Base-by-base conservation (phyloP, 1,140 invertebrate species). In the Drosophila murphyi region DNA sequence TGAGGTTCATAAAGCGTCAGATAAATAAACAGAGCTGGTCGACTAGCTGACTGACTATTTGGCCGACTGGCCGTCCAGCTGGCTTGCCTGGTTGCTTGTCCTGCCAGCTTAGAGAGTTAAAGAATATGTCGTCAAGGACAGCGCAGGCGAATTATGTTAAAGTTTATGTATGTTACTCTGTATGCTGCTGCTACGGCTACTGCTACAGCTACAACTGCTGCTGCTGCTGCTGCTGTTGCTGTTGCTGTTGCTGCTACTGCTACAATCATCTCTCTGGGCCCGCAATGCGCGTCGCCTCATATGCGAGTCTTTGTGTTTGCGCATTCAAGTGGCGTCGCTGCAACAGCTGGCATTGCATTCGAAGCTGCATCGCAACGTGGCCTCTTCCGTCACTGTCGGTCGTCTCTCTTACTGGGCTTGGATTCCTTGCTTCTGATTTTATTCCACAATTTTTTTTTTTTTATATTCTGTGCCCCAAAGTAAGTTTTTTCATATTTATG, bases 241-340 rank as follows among this genome's bases (percentile, higher is more conserved):
- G 37, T 28, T 2, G 20, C 8, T 5, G 48, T 20, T 4, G n/a
- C 28, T 12, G 20, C 20, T 39, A 39, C 39, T 4, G 10, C 6
- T 43, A 43, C 10, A 43, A 28, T 8, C 56, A 29, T 59, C 47
- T 12, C 41, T 41, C 12, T 28, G 32, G 45, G 43, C 59, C 73
- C 61, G 50, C 64, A 55, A 63, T 51, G 52, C 20, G 62, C 50
- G 47, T 64, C 64, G 56, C 43, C 76, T 80, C 83, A 88, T 82
- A 77, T 87, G 83, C 79, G 54, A 88, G 62, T 82, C 82, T 87
- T 88, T 87, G 82, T 87, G 83, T 87, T 87, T 87, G 83, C 69
- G 83, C 80, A 87, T 87, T 87, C 83, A 88, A 87, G 83, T 82
- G 82, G 63, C 74, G 82, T 85, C 69, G 71, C 76, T 70, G 62